phyloP scores from a whole-genome alignment of 1,140 invertebrate species.

The Papilio glaucus region DNA sequence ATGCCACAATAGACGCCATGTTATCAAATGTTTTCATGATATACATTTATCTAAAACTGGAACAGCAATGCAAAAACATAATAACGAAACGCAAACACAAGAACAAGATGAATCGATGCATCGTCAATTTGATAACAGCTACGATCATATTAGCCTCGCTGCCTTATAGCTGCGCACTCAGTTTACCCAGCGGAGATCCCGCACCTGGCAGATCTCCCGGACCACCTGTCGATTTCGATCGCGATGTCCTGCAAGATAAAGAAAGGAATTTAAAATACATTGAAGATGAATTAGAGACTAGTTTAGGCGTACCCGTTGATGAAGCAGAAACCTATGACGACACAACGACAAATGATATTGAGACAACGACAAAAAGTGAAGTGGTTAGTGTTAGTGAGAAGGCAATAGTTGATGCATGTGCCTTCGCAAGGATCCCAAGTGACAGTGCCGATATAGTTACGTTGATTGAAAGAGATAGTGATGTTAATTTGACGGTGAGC shows the following conservation, averaged over 20 bases:
- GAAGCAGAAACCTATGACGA: constrained; percentile 59
- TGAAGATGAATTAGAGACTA: constrained; percentile 45
- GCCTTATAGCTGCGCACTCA: constrained; percentile 71
- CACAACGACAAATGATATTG: constrained; percentile 59
- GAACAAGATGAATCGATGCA: constrained; percentile 24
- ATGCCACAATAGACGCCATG: neutral
- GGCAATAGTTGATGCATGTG: constrained; percentile 65
- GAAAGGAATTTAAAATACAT: constrained; percentile 30
- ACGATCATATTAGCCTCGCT: constrained; percentile 49
- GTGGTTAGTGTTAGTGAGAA: constrained; percentile 59
- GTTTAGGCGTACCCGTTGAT: constrained; percentile 50
- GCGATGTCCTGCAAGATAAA: constrained; percentile 37
- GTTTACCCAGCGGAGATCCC: constrained; percentile 71
- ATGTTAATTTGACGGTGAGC: constrained; percentile 68
- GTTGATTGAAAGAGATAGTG: constrained; percentile 69
- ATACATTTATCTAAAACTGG: constrained; percentile 9
- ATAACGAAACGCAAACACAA: constrained; percentile 13
- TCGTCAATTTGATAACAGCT: neutral
- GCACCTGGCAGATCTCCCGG: constrained; percentile 74
- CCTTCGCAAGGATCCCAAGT: constrained; percentile 69
- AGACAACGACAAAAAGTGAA: constrained; percentile 62
- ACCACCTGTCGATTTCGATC: constrained; percentile 55
- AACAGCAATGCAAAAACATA: constrained; percentile 29
- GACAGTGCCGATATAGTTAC: constrained; percentile 73
- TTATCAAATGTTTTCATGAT: constrained; percentile 12